Evolutionary conservation across 2,797 vertebrate species (phyloP).

Genomic region (Smutsia gigantea): DNA sequence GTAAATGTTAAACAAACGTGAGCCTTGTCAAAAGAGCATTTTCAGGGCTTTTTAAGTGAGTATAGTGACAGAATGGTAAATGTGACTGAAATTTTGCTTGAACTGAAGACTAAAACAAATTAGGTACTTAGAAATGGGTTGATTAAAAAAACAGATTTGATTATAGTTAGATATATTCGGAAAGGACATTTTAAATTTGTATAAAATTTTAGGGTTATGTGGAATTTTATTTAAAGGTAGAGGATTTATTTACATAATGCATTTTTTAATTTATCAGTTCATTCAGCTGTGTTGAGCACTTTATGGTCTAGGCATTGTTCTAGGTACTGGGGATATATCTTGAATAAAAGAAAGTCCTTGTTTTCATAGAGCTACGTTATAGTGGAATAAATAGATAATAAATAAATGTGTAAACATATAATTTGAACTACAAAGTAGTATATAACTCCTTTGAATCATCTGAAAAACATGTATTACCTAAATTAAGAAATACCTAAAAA

Average conservation of each 20-base stretch:
- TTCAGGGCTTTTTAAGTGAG: slow-evolving; percentile 39
- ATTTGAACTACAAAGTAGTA: background rate
- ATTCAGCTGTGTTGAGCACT: background rate
- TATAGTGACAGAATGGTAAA: background rate
- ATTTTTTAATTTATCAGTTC: background rate
- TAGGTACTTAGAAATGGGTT: slow-evolving; percentile 1
- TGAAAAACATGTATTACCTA: slow-evolving; percentile 6
- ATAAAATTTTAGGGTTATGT: background rate
- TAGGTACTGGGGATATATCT: background rate
- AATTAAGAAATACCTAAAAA: slow-evolving; percentile 12
- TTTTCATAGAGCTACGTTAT: background rate
- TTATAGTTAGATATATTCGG: background rate
- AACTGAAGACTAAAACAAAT: slow-evolving; percentile 7
- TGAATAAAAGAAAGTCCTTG: background rate
- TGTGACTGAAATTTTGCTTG: slow-evolving; percentile 41
- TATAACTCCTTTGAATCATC: background rate
- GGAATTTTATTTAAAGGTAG: slow-evolving; percentile 10
- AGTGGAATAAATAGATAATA: background rate
- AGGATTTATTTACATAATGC: slow-evolving; percentile 18
- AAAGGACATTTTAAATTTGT: slow-evolving; percentile 31
- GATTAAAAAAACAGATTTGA: slow-evolving; percentile 3
- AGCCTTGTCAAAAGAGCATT: slow-evolving; percentile 15
- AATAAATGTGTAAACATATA: background rate
- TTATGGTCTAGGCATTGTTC: background rate
- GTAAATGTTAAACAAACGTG: background rate